Evolutionary conservation across 2,113 vertebrate species (phyloP).

Genomic region (Etheostoma spectabile): DNA sequence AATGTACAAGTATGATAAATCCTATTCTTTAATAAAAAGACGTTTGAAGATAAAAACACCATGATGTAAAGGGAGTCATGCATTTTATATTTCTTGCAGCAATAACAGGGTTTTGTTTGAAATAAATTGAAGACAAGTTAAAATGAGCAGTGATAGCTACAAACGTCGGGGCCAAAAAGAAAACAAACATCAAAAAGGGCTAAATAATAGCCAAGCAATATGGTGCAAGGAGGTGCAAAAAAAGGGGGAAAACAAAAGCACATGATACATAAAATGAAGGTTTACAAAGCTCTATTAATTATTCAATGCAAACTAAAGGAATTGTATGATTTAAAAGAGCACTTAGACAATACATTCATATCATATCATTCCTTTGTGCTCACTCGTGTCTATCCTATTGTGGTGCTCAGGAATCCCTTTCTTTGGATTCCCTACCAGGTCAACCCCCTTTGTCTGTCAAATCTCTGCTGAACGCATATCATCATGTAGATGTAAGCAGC

Average conservation of each 20-base stretch:
- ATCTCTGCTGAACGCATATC: slow-evolving; percentile 35
- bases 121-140: background rate
- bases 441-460: slow-evolving; percentile 34
- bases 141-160: slow-evolving; percentile 4
- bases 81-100: slow-evolving; percentile 17
- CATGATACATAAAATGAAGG: background rate
- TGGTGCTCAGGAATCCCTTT: slow-evolving; percentile 13
- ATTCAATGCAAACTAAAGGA: background rate
- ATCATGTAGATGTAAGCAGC: slow-evolving; percentile 57
- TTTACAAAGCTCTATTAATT: slow-evolving; percentile 13
- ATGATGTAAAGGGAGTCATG: background rate
- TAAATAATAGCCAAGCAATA: background rate
- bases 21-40: too few species aligned
- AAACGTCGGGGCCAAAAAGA: background rate
- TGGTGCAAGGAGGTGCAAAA: background rate
- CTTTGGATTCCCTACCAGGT: slow-evolving; percentile 8
- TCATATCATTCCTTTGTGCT: background rate
- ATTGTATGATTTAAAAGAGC: background rate
- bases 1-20: too few species aligned
- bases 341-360: too few species aligned
- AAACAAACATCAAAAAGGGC: background rate
- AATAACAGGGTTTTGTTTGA: slow-evolving; percentile 5
- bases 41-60: too few species aligned
- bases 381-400: background rate
- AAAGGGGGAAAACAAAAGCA: background rate